Conservation (phyloP, 2,888 invertebrate genomes). For the Tineola bisselliella region DNA sequence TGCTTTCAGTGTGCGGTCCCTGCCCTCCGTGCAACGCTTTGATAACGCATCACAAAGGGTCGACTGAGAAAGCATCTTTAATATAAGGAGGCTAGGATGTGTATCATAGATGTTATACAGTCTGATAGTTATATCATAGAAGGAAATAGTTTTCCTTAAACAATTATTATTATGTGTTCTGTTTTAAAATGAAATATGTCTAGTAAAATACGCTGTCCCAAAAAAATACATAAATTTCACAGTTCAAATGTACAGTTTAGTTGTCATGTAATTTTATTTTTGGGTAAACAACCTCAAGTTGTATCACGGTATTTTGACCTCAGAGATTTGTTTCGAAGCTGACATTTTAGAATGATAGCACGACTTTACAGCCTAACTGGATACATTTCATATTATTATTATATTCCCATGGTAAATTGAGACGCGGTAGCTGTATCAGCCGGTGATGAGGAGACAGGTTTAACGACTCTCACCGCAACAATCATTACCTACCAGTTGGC, state of each 20-base stretch:
- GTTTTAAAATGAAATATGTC: too few relatives aligned
- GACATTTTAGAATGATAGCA: not conserved
- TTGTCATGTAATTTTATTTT: not conserved
- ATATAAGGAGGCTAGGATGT: not conserved
- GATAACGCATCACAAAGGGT: conserved; percentile 29
- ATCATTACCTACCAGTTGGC: not conserved
- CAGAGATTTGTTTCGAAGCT: not conserved
- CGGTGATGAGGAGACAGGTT: not conserved
- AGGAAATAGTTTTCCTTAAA: too few relatives aligned
- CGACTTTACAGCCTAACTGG: not conserved
- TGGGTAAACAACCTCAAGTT: conserved; percentile 13
- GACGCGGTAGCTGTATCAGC: not conserved
- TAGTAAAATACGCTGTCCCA: too few relatives aligned
- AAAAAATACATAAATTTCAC: too few relatives aligned
- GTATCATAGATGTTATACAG: too few relatives aligned
- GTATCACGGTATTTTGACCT: conserved; percentile 10
- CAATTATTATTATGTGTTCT: too few relatives aligned
- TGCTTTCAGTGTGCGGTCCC: conserved; percentile 43
- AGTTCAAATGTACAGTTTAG: not conserved
- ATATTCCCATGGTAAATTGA: conserved; percentile 12
- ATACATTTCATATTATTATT: not conserved
- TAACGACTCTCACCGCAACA: conserved; percentile 6
- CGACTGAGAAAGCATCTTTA: not conserved
- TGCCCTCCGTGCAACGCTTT: conserved; percentile 35
- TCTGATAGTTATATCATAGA: too few relatives aligned